Conservation (phyloP, 2,888 invertebrate species). For the Arctia plantaginis region DNA sequence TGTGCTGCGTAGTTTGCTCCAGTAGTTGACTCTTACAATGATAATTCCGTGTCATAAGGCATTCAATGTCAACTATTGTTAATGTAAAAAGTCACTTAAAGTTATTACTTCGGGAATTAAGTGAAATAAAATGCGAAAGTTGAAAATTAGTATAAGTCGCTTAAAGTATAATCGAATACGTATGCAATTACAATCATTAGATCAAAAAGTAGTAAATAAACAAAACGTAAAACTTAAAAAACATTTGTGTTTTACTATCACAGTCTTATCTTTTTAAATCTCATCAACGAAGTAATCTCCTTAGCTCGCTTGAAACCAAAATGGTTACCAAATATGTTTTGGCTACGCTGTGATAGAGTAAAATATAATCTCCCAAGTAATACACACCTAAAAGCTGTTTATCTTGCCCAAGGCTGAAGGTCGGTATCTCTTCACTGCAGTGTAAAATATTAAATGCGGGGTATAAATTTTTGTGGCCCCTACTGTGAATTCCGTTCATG, state of each 20-base stretch:
- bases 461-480: conserved; percentile 42
- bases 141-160: too few relatives aligned
- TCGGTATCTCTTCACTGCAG: conserved; percentile 46
- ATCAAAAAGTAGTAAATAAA: background rate
- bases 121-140: too few relatives aligned
- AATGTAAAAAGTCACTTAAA: too few relatives aligned
- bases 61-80: too few relatives aligned
- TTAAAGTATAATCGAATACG: too few relatives aligned
- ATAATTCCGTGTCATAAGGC: too few relatives aligned
- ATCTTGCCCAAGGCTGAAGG: conserved; percentile 41
- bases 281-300: conserved; percentile 39
- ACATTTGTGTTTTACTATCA: conserved; percentile 3
- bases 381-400: conserved; percentile 41
- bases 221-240: background rate
- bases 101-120: too few relatives aligned
- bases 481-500: conserved; percentile 52
- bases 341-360: conserved; percentile 36
- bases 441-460: conserved; percentile 54
- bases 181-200: background rate
- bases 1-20: too few relatives aligned
- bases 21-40: too few relatives aligned
- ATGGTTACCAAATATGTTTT: conserved; percentile 41
- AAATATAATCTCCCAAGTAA: conserved; percentile 39
- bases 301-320: conserved; percentile 40
- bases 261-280: conserved; percentile 42